phyloP scores from a whole-genome alignment of 1,140 invertebrate genomes.

The Leptinotarsa lineolata region DNA sequence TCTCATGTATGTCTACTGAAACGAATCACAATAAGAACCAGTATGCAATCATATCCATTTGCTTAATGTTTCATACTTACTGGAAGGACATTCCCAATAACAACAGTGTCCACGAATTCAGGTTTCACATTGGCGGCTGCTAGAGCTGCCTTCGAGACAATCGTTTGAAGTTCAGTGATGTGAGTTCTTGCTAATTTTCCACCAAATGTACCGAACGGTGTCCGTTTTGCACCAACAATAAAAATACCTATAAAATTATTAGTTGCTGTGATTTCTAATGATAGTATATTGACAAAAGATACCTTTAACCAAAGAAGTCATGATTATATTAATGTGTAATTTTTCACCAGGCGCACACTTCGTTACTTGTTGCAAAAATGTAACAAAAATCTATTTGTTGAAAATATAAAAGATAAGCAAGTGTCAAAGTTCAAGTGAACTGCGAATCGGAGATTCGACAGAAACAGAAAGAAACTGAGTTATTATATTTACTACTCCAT shows the following conservation, averaged over 20 bases:
- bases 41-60: no score
- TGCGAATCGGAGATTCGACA: no score
- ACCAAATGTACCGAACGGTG: conserved; percentile 97
- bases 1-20: no score
- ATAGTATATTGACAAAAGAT: background rate
- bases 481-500: no score
- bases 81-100: conserved; percentile 88
- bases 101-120: conserved; percentile 79
- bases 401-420: no score
- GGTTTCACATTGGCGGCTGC: conserved; percentile 80
- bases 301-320: background rate
- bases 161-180: conserved; percentile 81
- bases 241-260: conserved; percentile 76
- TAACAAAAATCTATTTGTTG: no score
- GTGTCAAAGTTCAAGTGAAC: no score
- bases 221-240: conserved; percentile 95
- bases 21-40: no score
- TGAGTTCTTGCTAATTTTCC: conserved; percentile 86
- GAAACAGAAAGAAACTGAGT: no score
- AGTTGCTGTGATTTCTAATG: background rate
- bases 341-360: no score
- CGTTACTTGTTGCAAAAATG: no score
- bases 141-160: conserved; percentile 83
- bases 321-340: background rate
- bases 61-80: conserved; percentile 60